Evolutionary conservation across 2,113 vertebrate species (phyloP), one percentile per base, ranked within the genome.

Genomic region (Bubo scandiacus): DNA sequence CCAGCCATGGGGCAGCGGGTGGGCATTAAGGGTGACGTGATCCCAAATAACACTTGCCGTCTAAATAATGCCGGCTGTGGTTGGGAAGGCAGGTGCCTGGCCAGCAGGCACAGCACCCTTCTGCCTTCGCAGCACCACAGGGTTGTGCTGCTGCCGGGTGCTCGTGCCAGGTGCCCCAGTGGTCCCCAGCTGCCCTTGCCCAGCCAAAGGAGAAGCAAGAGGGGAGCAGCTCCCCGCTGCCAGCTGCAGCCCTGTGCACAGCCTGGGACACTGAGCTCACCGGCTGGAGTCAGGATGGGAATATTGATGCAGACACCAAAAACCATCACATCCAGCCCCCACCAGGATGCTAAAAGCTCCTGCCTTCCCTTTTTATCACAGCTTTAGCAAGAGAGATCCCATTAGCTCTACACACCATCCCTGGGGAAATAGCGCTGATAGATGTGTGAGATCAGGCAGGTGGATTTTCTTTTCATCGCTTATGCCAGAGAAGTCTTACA

Each of bases 391-490:
- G 70, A 81, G 57, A 65, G 61, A 27, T 95, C 57, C 34, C 73
- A 85, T 79, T 84, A 90, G 72, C 85, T 90, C 70, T 72, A 32
- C 67, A 51, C 51, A 70, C 40, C 36, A 22, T 43, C 79, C 62
- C 55, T 38, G 71, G 81, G 85, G 71, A 90, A 83, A 65, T 2
- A 38, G 74, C 2, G 2, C 43, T 85, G 79, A 87, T 25, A 36
- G 92, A 82, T 58, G 61, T 3, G 1, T 66, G 71, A 85, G 51
- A 93, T 96, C 96, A 96, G 68, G 79, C 91, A 94, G 92, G 96
- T 94, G 90, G 95, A 95, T 98, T 97, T 96, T 96, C 92, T 94
- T 97, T 97, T 92, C 94, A 96, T 91, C 88, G 78, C 87, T 74
- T 94, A 81, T 0, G 3, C 81, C 18, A 32, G 85, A 94, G 86